Percentiles rank a stretch among this genome's conserved stretches.
These are phyloP conservation scores for Taenioides sp. DNA, from an alignment of 2,797 vertebrate species.

Conservation along the genomic window DNA sequence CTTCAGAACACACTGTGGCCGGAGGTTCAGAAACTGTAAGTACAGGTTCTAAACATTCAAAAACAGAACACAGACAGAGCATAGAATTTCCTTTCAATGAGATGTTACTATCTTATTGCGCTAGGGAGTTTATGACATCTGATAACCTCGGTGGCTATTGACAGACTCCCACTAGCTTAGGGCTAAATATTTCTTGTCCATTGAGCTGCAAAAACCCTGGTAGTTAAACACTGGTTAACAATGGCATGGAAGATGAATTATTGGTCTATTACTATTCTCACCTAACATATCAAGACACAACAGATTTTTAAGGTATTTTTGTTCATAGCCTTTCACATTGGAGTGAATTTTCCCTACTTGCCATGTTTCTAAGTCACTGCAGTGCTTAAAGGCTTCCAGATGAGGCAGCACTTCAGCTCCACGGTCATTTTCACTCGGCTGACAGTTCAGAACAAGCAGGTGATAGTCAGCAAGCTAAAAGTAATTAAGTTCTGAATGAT, in stretches of 20 bases:
- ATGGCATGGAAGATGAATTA: not conserved
- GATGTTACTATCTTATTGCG: not conserved
- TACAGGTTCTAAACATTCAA: conserved; percentile 24
- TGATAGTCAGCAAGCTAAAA: conserved; percentile 46
- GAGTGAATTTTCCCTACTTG: conserved; percentile 34
- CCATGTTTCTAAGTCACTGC: conserved; percentile 24
- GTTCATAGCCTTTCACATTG: conserved; percentile 54
- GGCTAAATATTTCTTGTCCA: not conserved
- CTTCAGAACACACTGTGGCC: conserved; percentile 98
- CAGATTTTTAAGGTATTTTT: conserved; percentile 3
- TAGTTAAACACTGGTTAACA: not conserved
- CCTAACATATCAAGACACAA: not conserved
- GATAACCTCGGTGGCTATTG: not conserved
- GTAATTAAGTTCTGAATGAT: conserved; percentile 59
- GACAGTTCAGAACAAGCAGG: conserved; percentile 46
- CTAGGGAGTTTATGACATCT: not conserved
- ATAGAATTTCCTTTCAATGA: not conserved
- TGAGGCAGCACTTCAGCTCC: conserved; percentile 19
- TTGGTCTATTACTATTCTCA: not conserved
- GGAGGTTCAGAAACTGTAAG: conserved; percentile 97
- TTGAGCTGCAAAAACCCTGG: not conserved
- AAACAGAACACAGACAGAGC: not conserved
- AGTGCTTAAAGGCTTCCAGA: conserved; percentile 31
- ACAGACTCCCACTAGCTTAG: not conserved
- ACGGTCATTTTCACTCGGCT: conserved; percentile 35